phyloP scores from a whole-genome alignment of 1,140 invertebrate species.

The Neodiprion pinetum region DNA sequence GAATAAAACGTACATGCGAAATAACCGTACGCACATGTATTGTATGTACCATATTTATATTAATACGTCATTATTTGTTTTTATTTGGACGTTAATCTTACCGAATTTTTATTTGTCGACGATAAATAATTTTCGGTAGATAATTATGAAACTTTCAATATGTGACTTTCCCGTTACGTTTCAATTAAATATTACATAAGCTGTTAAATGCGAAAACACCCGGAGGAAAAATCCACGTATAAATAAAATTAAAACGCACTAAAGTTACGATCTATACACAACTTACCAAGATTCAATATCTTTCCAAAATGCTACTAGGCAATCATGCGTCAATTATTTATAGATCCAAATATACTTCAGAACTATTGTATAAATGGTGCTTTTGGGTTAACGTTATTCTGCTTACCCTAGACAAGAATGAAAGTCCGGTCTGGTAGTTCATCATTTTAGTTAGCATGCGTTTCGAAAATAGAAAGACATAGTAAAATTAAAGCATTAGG shows the following conservation, averaged over 20 bases:
- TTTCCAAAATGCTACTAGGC: neutral
- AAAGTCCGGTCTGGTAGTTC: conserved; percentile 58
- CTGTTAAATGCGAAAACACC: conserved; percentile 4
- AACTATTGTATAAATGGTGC: neutral
- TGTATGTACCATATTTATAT: neutral
- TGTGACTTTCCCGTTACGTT: neutral
- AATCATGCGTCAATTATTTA: too few species aligned
- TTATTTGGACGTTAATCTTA: too few species aligned
- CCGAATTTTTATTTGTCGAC: too few species aligned
- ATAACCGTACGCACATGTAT: neutral
- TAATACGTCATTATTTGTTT: too few species aligned
- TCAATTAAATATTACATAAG: conserved; percentile 6
- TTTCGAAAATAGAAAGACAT: conserved; percentile 43
- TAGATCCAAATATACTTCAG: too few species aligned
- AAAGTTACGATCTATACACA: too few species aligned
- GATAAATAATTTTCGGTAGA: too few species aligned
- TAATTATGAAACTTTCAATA: too few species aligned
- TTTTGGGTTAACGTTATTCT: neutral
- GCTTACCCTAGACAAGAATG: conserved; percentile 61
- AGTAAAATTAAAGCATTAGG: conserved; percentile 39
- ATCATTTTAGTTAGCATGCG: conserved; percentile 55
- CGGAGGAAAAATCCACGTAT: too few species aligned
- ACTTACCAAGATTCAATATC: too few species aligned
- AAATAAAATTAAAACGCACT: too few species aligned
- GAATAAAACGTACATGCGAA: neutral